Base-by-base conservation (phyloP, 2,888 invertebrate species). In the Ophion obscuratus region DNA sequence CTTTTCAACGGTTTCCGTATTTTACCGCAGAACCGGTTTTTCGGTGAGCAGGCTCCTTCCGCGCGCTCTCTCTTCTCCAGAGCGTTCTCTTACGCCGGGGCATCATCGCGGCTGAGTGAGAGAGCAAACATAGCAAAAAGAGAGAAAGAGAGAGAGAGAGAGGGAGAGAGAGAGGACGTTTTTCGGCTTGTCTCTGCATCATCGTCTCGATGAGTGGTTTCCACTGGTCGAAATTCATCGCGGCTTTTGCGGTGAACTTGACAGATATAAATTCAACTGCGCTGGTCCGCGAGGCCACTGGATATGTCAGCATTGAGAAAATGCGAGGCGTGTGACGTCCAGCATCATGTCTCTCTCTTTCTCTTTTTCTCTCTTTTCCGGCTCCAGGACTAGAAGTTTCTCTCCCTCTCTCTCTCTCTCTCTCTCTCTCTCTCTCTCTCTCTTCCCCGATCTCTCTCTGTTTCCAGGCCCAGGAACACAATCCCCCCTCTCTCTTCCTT, bases 21-120 rank as follows among this genome's bases (percentile, higher is more conserved):
- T 88, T 87, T 86, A 88, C 88, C 85, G 82, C 82, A 84, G 84
- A 88, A 88, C 88, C 88, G 88, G 88, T 88, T 88, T 88, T 86
- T 87, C 83, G 78, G 83, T 84, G 77, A 83, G 81, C 81, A 75
- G 81, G 86, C 83, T 85, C 85, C 85, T 85, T 85, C 83, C 83
- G 85, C 79, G 85, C 79, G 53, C 76, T 76, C 66, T 64, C 74
- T 74, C 62, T 75, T 17, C 75, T 76, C 31, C 78, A 47, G 74
- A 64, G 67, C 73, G 85, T 57, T 78, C 47, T 61, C 81, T 75
- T 59, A 61, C 75, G 27, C 14, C n/a, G 62, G 62, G 76, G 61
- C 71, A 66, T 70, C 84, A 66, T 75, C 67, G n/a, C 61, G 68
- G 9, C 40, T 17, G 40, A n/a, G n/a, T n/a, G n/a, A n/a, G n/a